Conservation (phyloP, 2,113 vertebrate species). For the Pantherophis guttatus region DNA sequence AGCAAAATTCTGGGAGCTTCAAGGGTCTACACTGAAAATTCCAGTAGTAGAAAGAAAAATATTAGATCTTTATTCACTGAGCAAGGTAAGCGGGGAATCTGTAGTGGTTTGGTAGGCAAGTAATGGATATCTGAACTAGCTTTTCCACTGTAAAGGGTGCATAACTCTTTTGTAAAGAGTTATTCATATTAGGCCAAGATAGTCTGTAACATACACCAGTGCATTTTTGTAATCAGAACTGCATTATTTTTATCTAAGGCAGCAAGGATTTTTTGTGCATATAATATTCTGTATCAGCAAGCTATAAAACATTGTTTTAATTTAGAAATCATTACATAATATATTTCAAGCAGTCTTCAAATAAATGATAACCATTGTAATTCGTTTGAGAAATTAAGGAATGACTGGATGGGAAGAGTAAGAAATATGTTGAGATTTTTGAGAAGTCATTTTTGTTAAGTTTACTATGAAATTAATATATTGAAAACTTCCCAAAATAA, state of each 20-base stretch:
- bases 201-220: not conserved
- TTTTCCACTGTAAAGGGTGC: not conserved
- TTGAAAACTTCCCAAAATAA: not conserved
- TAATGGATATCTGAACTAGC: not conserved
- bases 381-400: not conserved
- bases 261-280: not conserved
- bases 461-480: not conserved
- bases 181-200: not conserved
- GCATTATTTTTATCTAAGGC: not conserved
- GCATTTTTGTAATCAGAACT: not conserved
- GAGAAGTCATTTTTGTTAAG: not conserved
- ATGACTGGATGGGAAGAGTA: not conserved
- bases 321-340: not conserved
- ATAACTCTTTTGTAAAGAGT: not conserved
- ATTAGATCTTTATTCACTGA: slow-evolving; percentile 91
- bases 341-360: not conserved
- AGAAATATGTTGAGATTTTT: not conserved
- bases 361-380: not conserved
- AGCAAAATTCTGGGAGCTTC: slow-evolving; percentile 97
- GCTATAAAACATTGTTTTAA: not conserved
- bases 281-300: not conserved
- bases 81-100: slow-evolving; percentile 78
- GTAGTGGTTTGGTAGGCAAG: not conserved
- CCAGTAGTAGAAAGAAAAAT: slow-evolving; percentile 94
- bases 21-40: slow-evolving; percentile 91